Conservation (phyloP, 2,888 invertebrate species). For the Copidosoma aretas region DNA sequence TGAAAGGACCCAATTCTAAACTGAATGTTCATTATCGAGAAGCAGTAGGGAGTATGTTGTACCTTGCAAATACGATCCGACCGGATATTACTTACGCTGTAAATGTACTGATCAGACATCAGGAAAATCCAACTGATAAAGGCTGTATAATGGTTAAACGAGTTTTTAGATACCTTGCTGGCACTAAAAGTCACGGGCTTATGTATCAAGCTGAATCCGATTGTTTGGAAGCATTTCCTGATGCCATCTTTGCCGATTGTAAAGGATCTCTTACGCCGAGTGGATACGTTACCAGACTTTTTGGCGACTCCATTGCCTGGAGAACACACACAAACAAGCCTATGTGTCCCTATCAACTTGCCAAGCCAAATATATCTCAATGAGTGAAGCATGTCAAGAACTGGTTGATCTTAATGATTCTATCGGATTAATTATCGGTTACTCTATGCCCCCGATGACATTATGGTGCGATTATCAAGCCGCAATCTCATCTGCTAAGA, state of each 20-base stretch:
- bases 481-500: too few species aligned
- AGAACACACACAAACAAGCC: slow-evolving; percentile 3
- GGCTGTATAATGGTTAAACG: neutral
- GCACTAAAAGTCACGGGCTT: neutral
- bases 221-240: neutral
- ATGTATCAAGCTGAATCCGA: neutral
- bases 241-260: neutral
- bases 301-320: slow-evolving; percentile 10
- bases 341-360: neutral
- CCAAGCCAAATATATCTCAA: neutral
- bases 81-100: slow-evolving; percentile 28
- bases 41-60: slow-evolving; percentile 14
- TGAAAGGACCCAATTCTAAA: neutral
- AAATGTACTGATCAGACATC: slow-evolving; percentile 37
- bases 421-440: slow-evolving; percentile 15
- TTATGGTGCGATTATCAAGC: too few species aligned
- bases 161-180: neutral
- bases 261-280: neutral
- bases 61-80: neutral
- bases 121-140: neutral
- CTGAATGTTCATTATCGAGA: slow-evolving; percentile 7
- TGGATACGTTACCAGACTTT: slow-evolving; percentile 3
- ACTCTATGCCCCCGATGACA: too few species aligned
- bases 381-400: slow-evolving; percentile 6
- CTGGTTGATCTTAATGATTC: neutral